A percentile compares a stretch with the other conserved stretches of the same genome.
Evolutionary conservation across 2,888 invertebrate genomes (phyloP).

Genomic region (Sphaerophoria rueppellii): DNA sequence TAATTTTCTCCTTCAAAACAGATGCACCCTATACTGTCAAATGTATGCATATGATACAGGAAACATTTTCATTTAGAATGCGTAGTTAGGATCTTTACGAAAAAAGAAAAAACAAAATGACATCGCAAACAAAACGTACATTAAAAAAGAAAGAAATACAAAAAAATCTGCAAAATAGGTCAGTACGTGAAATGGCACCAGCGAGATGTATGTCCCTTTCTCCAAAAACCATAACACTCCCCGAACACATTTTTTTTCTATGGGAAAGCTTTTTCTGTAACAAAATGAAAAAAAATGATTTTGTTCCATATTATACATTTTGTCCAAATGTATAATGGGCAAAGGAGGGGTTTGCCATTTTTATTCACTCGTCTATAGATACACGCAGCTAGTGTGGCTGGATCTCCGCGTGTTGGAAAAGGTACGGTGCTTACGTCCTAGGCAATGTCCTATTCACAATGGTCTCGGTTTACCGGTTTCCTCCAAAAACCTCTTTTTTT

Average conservation of each 20-base stretch:
- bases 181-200: conserved; percentile 67
- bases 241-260: background rate
- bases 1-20: no score
- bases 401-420: conserved; percentile 16
- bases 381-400: conserved; percentile 11
- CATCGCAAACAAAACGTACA: conserved; percentile 25
- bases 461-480: conserved; percentile 34
- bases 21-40: background rate
- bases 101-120: conserved; percentile 52
- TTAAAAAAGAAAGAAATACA: conserved; percentile 9
- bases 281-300: conserved; percentile 44
- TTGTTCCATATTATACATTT: conserved; percentile 67
- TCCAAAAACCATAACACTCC: background rate
- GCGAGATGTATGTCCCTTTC: conserved; percentile 56
- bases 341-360: conserved; percentile 46
- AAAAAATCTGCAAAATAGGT: conserved; percentile 56
- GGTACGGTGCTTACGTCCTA: background rate
- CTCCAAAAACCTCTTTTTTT: conserved; percentile 10
- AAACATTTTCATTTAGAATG: conserved; percentile 61
- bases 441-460: conserved; percentile 7
- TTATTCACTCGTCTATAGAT: conserved; percentile 20
- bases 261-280: conserved; percentile 28
- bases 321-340: conserved; percentile 68
- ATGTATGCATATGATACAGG: conserved; percentile 5
- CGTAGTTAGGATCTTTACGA: conserved; percentile 58